These are phyloP conservation scores for Enteromius radiatus DNA, from an alignment of 2,797 vertebrate genomes.

Conservation along the genomic window DNA sequence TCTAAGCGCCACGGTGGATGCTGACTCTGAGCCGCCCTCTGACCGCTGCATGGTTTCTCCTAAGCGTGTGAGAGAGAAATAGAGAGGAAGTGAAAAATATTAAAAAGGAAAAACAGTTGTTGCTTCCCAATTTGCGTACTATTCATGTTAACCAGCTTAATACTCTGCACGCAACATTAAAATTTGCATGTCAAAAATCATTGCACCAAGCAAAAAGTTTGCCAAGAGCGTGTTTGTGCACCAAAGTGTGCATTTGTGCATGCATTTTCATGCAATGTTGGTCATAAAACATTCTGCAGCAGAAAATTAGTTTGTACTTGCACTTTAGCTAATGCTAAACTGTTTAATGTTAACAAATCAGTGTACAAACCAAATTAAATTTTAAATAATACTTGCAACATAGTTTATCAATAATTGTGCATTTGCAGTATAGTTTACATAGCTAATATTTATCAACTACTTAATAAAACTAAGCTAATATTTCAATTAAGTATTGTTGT, in stretches of 20 bases:
- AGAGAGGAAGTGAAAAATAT: conserved; percentile 18
- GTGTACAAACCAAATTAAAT: neutral
- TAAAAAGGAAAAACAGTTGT: conserved; percentile 35
- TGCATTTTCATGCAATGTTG: neutral
- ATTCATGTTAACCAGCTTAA: neutral
- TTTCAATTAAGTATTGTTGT: neutral
- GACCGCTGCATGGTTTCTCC: conserved; percentile 92
- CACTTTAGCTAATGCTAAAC: neutral
- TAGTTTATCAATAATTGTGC: neutral
- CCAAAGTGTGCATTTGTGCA: neutral
- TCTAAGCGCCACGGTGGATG: conserved; percentile 85
- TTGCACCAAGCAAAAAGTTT: neutral
- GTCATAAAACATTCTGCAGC: neutral
- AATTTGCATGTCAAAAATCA: neutral
- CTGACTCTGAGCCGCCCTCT: conserved; percentile 87
- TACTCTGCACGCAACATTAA: neutral
- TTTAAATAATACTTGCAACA: neutral
- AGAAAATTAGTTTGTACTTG: neutral
- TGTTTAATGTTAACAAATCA: neutral
- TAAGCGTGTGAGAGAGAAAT: conserved; percentile 28
- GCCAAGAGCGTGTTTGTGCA: neutral
- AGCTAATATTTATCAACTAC: too few relatives aligned
- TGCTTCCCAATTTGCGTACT: conserved; percentile 17
- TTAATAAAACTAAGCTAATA: neutral
- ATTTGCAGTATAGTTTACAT: too few relatives aligned